These are phyloP conservation scores for Galbula dea DNA, from an alignment of 2,113 vertebrate species.

Conservation along the genomic window DNA sequence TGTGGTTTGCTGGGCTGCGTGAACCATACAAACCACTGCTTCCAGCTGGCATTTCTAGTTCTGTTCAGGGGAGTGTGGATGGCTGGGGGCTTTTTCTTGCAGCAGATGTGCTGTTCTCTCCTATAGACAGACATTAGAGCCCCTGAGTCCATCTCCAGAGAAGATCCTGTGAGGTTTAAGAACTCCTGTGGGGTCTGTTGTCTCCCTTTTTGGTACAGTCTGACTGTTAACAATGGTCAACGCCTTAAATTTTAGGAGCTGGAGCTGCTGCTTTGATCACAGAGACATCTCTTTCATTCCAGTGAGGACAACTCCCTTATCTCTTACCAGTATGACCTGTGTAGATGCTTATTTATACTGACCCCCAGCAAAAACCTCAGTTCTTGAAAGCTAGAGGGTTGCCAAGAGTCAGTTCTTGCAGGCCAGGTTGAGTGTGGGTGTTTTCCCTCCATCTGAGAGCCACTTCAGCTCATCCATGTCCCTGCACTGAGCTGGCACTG, in stretches of 20 bases:
- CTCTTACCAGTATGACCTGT: fast-evolving
- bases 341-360: background rate
- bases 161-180: background rate
- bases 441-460: background rate
- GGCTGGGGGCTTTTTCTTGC: background rate
- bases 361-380: background rate
- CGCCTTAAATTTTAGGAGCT: background rate
- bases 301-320: background rate
- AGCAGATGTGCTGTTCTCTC: background rate
- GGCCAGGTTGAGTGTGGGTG: background rate
- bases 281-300: background rate
- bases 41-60: background rate
- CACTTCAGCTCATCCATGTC: fast-evolving
- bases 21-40: background rate
- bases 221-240: background rate
- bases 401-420: background rate
- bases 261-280: background rate
- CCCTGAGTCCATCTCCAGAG: background rate
- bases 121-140: background rate
- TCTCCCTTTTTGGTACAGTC: background rate
- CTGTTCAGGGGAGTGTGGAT: fast-evolving
- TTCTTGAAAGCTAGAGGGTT: background rate
- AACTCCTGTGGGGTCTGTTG: background rate
- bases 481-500: fast-evolving
- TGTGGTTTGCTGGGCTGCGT: background rate